Evolutionary conservation across 2,888 invertebrate species (phyloP).

Genomic region (Eilema griseolum): DNA sequence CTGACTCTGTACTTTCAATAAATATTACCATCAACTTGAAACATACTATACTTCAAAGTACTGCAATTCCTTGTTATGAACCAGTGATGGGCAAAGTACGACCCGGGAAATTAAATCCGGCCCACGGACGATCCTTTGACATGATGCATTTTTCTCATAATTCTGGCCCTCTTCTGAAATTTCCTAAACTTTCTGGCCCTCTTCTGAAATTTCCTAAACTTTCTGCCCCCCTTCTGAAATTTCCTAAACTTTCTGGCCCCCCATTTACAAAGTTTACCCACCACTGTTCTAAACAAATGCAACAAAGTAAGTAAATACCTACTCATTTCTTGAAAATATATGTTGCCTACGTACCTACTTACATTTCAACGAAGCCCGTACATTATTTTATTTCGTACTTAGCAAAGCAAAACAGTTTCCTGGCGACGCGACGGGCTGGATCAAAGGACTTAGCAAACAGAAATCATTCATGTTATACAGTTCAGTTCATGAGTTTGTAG

Average conservation of each 20-base stretch:
- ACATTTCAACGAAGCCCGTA: constrained; percentile 26
- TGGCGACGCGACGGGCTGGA: constrained; percentile 35
- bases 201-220: too few relatives aligned
- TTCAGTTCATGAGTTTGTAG: constrained; percentile 39
- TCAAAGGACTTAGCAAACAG: constrained; percentile 50
- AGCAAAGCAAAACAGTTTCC: constrained; percentile 45
- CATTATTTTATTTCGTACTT: constrained; percentile 41
- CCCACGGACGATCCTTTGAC: too few relatives aligned
- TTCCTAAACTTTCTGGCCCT: too few relatives aligned
- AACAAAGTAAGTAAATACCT: background rate
- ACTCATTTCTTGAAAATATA: background rate
- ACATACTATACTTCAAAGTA: background rate
- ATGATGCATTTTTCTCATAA: too few relatives aligned
- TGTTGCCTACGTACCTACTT: background rate
- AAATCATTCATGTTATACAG: constrained; percentile 36
- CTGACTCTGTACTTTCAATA: too few relatives aligned
- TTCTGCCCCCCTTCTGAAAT: too few relatives aligned
- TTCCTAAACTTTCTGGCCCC: too few relatives aligned
- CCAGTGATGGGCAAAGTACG: too few relatives aligned
- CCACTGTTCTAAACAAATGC: background rate
- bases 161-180: too few relatives aligned
- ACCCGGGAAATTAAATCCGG: too few relatives aligned
- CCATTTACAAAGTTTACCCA: too few relatives aligned
- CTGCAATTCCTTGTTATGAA: background rate
- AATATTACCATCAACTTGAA: background rate